These are phyloP conservation scores for Ferdinandea cuprea DNA, from an alignment of 2,888 invertebrate genomes.

Conservation along the genomic window DNA sequence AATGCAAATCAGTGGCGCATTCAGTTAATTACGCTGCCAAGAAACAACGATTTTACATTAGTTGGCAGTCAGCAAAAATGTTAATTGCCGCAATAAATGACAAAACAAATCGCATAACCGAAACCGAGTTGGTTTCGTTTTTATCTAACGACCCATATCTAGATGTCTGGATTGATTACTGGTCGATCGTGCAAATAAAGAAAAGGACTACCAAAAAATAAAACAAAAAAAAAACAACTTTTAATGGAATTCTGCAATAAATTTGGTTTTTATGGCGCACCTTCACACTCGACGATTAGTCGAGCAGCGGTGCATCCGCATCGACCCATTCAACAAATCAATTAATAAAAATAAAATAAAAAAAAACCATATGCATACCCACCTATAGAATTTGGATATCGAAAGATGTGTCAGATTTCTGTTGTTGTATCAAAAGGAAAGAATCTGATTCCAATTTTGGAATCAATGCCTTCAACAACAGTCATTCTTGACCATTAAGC, in stretches of 20 bases:
- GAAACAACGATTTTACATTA: constrained; percentile 73
- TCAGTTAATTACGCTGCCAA: constrained; percentile 68
- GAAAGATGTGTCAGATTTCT: constrained; percentile 62
- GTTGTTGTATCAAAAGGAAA: constrained; percentile 12
- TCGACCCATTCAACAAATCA: constrained; percentile 62
- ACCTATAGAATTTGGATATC: background rate
- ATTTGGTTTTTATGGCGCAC: constrained; percentile 79
- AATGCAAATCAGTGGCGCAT: constrained; percentile 74
- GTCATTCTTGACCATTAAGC: constrained; percentile 35
- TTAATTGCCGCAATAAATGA: constrained; percentile 69
- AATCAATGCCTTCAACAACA: background rate
- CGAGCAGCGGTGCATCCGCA: constrained; percentile 24
- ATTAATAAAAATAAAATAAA: constrained; percentile 67
- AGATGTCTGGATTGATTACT: constrained; percentile 71
- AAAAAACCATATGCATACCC: constrained; percentile 3
- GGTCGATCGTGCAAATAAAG: constrained; percentile 27
- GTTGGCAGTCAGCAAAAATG: constrained; percentile 69
- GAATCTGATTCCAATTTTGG: constrained; percentile 11
- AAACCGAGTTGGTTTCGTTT: constrained; percentile 22
- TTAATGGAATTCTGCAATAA: constrained; percentile 82
- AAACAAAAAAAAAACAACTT: constrained; percentile 47
- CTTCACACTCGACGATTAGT: constrained; percentile 62
- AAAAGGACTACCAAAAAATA: constrained; percentile 1
- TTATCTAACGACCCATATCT: constrained; percentile 41
- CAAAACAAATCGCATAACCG: constrained; percentile 66